Evolutionary conservation across 1,140 invertebrate genomes (phyloP).

Genomic region (Sesamia nonagrioides): DNA sequence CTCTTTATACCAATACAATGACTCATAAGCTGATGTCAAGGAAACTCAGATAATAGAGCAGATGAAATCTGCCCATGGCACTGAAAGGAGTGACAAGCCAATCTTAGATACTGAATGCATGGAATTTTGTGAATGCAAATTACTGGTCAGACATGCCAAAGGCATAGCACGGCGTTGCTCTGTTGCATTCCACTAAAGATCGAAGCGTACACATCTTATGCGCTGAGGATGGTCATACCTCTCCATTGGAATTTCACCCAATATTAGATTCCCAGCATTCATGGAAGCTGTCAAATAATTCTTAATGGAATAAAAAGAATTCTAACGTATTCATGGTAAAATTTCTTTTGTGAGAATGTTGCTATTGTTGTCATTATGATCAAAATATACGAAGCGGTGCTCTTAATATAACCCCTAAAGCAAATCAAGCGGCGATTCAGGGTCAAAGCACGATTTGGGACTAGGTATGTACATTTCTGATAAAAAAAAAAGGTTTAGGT

Average conservation of each 20-base stretch:
- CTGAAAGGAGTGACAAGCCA: background rate
- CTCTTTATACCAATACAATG: background rate
- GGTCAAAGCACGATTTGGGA: constrained; percentile 8
- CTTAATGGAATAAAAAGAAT: background rate
- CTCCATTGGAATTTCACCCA: background rate
- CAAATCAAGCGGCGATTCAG: constrained; percentile 10
- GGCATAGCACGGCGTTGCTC: background rate
- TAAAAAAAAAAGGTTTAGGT: constrained; percentile 25
- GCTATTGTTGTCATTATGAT: background rate
- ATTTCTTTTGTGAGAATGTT: background rate
- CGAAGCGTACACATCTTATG: background rate
- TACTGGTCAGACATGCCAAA: background rate
- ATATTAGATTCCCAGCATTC: no score
- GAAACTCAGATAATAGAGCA: background rate
- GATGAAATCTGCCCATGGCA: background rate
- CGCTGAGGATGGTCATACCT: background rate
- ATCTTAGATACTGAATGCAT: background rate
- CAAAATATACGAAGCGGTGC: background rate
- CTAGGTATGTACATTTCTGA: background rate
- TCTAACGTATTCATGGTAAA: background rate
- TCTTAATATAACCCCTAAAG: background rate
- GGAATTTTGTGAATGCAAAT: constrained; percentile 1
- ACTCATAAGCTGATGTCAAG: background rate
- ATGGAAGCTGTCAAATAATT: background rate
- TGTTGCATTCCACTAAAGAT: background rate